Evolutionary conservation across 2,888 invertebrate species (phyloP).

Genomic region (Unio pictorum): DNA sequence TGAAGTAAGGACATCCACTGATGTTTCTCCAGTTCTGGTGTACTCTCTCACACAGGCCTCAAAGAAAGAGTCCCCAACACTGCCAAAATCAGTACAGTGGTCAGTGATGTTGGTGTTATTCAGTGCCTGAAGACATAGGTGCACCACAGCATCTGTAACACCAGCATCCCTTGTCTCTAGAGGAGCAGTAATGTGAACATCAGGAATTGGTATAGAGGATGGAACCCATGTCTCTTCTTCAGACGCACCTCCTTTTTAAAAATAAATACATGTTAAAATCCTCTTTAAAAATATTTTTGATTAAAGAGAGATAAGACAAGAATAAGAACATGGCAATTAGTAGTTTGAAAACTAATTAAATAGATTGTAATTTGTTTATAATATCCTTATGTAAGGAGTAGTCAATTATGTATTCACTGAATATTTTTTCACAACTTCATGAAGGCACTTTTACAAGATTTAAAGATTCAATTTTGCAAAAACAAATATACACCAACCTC

Average conservation of each 20-base stretch:
- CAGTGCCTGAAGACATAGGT: constrained; percentile 21
- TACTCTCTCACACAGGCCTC: constrained; percentile 49
- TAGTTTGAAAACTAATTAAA: too few relatives aligned
- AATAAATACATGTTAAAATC: too few relatives aligned
- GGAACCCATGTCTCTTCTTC: constrained; percentile 26
- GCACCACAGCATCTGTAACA: constrained; percentile 11
- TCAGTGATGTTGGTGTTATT: constrained; percentile 21
- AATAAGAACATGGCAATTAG: too few relatives aligned
- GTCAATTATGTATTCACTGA: too few relatives aligned
- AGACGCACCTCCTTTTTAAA: neutral
- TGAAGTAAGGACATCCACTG: constrained; percentile 18
- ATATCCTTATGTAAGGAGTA: too few relatives aligned
- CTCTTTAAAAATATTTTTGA: too few relatives aligned
- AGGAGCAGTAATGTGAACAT: constrained; percentile 14
- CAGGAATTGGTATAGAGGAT: constrained; percentile 33
- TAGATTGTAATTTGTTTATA: too few relatives aligned
- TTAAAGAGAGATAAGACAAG: too few relatives aligned
- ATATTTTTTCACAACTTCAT: too few relatives aligned
- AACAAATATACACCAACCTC: too few relatives aligned
- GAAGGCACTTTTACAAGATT: too few relatives aligned
- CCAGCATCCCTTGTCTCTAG: constrained; percentile 8
- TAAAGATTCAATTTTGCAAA: too few relatives aligned
- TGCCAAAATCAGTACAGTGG: constrained; percentile 25
- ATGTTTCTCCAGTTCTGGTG: constrained; percentile 18
- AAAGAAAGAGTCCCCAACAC: constrained; percentile 36